These are phyloP conservation scores for Colinus virginianus DNA, from an alignment of 2,113 vertebrate species.

Conservation along the genomic window DNA sequence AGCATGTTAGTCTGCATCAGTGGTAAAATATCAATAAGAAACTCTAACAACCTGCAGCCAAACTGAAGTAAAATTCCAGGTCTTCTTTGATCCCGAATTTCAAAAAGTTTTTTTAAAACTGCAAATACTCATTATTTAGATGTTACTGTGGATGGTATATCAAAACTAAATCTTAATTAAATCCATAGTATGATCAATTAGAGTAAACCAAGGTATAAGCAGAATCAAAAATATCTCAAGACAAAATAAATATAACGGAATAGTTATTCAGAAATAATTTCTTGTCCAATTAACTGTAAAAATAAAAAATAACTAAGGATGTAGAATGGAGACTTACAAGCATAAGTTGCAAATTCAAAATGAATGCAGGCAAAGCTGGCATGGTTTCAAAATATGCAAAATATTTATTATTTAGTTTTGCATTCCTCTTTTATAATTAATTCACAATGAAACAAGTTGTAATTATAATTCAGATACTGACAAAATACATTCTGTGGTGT, in stretches of 20 bases:
- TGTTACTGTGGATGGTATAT: slow-evolving; percentile 67
- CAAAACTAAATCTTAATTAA: slow-evolving; percentile 73
- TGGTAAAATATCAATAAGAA: slow-evolving; percentile 40
- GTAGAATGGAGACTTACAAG: not conserved
- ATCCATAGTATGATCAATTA: slow-evolving; percentile 47
- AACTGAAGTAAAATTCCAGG: slow-evolving; percentile 16
- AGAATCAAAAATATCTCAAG: not conserved
- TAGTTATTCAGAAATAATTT: slow-evolving; percentile 57
- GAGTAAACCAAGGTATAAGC: slow-evolving; percentile 38
- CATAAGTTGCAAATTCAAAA: slow-evolving; percentile 31
- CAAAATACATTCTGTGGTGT: slow-evolving; percentile 74
- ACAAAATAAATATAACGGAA: slow-evolving; percentile 40
- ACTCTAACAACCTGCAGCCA: slow-evolving; percentile 44
- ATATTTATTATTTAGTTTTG: slow-evolving; percentile 76
- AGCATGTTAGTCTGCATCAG: not conserved
- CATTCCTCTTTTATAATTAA: slow-evolving; percentile 76
- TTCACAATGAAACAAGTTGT: slow-evolving; percentile 78
- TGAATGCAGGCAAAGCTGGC: slow-evolving; percentile 42
- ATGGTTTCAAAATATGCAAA: slow-evolving; percentile 63
- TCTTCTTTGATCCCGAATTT: slow-evolving; percentile 43
- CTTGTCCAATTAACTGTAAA: slow-evolving; percentile 25
- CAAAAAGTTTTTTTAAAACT: not conserved
- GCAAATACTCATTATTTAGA: slow-evolving; percentile 68
- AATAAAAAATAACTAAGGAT: slow-evolving; percentile 29
- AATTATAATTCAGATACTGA: slow-evolving; percentile 81